These are phyloP conservation scores for Petaurus breviceps DNA, from an alignment of 2,113 vertebrate genomes.

Conservation along the genomic window DNA sequence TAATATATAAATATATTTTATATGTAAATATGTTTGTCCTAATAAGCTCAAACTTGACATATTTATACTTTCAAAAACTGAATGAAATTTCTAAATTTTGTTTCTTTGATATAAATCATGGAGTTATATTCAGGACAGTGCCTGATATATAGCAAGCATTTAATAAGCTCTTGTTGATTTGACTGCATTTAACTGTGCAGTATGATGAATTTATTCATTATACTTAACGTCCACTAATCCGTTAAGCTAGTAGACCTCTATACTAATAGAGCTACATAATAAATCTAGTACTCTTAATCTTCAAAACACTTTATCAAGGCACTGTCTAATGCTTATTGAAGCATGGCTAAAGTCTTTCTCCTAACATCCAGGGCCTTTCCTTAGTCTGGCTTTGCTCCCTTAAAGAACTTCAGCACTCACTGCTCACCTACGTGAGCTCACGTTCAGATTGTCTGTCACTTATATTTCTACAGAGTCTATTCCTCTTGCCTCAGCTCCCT, in stretches of 20 bases:
- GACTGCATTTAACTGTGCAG: too few species aligned
- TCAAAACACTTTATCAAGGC: background rate
- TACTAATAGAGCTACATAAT: background rate
- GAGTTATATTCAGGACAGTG: too few species aligned
- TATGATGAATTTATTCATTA: background rate
- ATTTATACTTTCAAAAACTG: too few species aligned
- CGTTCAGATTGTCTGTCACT: background rate
- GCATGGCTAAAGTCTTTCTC: background rate
- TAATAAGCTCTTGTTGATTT: too few species aligned
- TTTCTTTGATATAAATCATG: too few species aligned
- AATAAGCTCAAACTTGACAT: too few species aligned
- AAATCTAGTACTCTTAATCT: background rate
- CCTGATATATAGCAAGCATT: too few species aligned
- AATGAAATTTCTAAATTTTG: too few species aligned
- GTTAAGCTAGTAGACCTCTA: background rate
- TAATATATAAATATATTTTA: too few species aligned
- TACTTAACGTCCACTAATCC: background rate
- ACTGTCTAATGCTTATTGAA: background rate
- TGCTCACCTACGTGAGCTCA: background rate
- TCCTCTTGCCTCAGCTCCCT: background rate
- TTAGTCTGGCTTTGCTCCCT: too few species aligned
- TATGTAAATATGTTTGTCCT: too few species aligned
- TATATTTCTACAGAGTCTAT: background rate
- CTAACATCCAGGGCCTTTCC: background rate
- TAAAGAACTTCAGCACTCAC: background rate